Conservation (phyloP, 2,888 invertebrate genomes). For the Drosophila anomelani region DNA sequence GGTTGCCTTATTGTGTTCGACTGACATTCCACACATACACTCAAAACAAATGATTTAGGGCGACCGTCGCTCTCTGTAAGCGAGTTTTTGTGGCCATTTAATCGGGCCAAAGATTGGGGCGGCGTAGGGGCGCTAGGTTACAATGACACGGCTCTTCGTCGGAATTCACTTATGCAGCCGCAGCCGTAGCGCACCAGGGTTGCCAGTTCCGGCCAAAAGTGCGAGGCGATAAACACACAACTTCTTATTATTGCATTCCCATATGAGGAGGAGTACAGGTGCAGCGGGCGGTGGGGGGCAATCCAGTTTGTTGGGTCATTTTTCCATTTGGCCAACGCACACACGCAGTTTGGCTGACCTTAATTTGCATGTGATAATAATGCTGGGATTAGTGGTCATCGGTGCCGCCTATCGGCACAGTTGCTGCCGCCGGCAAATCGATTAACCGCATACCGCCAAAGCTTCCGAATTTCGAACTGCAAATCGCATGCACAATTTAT, state of each 20-base stretch:
- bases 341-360: slow-evolving; percentile 25
- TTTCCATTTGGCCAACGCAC: slow-evolving; percentile 12
- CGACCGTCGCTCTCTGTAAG: slow-evolving; percentile 24
- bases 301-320: slow-evolving; percentile 13
- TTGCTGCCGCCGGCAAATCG: slow-evolving; percentile 23
- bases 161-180: slow-evolving; percentile 41
- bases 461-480: slow-evolving; percentile 22
- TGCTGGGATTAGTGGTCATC: slow-evolving; percentile 36
- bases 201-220: slow-evolving; percentile 19
- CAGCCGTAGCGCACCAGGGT: slow-evolving; percentile 23
- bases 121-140: slow-evolving; percentile 1
- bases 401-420: slow-evolving; percentile 20
- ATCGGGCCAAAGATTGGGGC: slow-evolving; percentile 4
- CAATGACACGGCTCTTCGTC: slow-evolving; percentile 36
- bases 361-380: slow-evolving; percentile 51
- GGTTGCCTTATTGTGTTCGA: slow-evolving; percentile 28
- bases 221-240: slow-evolving; percentile 16
- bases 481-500: not conserved
- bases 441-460: slow-evolving; percentile 33
- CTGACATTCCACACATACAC: slow-evolving; percentile 2
- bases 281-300: not conserved
- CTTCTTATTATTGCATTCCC: not conserved
- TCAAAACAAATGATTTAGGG: slow-evolving; percentile 15
- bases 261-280: not conserved
- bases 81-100: slow-evolving; percentile 34